Evolutionary conservation across 1,140 invertebrate genomes (phyloP).

Genomic region (Calliphora vicina): DNA sequence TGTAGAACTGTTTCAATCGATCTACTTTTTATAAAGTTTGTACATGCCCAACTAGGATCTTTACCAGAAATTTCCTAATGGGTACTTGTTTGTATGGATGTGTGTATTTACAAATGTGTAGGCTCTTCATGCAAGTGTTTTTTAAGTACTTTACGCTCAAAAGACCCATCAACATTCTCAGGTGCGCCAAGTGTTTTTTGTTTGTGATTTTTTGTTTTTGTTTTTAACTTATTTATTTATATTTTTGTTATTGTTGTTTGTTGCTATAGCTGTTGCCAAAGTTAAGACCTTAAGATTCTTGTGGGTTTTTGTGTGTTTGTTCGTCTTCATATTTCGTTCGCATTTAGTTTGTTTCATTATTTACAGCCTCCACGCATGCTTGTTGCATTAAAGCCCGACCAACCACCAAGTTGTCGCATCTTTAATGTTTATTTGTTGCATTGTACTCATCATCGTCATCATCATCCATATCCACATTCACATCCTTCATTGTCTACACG

Average conservation of each 20-base stretch:
- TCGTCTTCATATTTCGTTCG: not conserved
- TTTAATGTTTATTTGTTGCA: slow-evolving; percentile 13
- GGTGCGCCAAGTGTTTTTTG: slow-evolving; percentile 39
- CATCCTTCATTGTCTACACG: not conserved
- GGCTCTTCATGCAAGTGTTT: slow-evolving; percentile 33
- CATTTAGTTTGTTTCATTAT: not conserved
- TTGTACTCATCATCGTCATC: not conserved
- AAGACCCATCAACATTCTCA: slow-evolving; percentile 41
- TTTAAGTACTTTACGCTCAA: slow-evolving; percentile 29
- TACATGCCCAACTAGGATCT: too few species aligned
- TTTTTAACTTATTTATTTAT: not conserved
- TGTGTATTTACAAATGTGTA: not conserved
- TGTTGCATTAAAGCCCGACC: not conserved
- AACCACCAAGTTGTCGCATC: slow-evolving; percentile 12
- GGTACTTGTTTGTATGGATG: not conserved
- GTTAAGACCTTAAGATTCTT: slow-evolving; percentile 19
- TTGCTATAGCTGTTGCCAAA: not conserved
- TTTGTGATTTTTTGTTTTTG: not conserved
- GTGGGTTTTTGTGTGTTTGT: not conserved
- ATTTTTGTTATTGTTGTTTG: not conserved
- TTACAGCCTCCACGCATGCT: slow-evolving; percentile 29
- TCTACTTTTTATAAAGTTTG: too few species aligned
- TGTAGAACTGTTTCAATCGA: too few species aligned
- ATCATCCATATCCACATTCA: not conserved
- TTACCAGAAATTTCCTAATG: not conserved